phyloP scores from a whole-genome alignment of 2,797 vertebrate species.

The Hafferia zeledoni region DNA sequence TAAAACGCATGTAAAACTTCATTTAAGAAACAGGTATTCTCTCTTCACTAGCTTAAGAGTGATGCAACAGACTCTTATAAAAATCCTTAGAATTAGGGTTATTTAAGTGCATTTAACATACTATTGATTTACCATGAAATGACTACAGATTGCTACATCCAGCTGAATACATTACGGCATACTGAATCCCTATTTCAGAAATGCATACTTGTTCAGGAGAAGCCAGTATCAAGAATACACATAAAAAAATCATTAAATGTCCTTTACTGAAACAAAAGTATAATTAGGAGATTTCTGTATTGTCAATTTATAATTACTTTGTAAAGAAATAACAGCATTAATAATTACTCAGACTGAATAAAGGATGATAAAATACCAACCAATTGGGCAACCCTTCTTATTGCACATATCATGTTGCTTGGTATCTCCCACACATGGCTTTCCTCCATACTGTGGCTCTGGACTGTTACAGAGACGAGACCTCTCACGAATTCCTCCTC shows the following conservation, averaged over 20 bases:
- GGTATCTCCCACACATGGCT: constrained; percentile 85
- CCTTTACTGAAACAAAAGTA: not conserved
- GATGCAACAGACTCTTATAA: not conserved
- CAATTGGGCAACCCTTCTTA: constrained; percentile 87
- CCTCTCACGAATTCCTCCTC: constrained; percentile 88
- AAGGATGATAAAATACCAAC: constrained; percentile 73
- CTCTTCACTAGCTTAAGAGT: not conserved
- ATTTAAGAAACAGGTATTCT: not conserved
- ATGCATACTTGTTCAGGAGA: not conserved
- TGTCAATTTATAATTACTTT: not conserved
- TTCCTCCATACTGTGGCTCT: constrained; percentile 87
- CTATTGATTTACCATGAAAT: not conserved
- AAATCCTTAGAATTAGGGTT: not conserved
- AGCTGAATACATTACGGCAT: not conserved
- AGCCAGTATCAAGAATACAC: not conserved
- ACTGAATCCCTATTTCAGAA: not conserved
- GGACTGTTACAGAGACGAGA: constrained; percentile 92
- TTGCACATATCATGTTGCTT: constrained; percentile 88
- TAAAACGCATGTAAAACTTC: not conserved
- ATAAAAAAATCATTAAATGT: not conserved
- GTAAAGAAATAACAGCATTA: not conserved
- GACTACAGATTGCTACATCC: not conserved
- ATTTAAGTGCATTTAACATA: not conserved
- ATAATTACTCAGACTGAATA: not conserved
- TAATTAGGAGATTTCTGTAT: not conserved